Conservation (phyloP, 2,888 invertebrate genomes). For the Uloborus plumipes region DNA sequence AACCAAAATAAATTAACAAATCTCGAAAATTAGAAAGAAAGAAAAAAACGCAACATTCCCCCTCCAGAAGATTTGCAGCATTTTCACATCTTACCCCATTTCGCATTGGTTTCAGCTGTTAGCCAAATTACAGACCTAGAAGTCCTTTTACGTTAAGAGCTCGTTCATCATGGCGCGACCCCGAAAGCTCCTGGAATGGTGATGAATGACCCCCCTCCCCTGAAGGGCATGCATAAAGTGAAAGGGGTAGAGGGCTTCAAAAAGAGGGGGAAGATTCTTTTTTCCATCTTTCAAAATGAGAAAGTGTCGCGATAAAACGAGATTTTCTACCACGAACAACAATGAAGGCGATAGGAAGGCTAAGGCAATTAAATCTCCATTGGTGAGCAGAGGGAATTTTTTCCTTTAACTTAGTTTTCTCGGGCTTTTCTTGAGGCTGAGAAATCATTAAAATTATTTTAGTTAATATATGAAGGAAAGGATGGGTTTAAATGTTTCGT, state of each 20-base stretch:
- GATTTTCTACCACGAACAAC: constrained; percentile 49
- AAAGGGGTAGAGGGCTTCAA: constrained; percentile 12
- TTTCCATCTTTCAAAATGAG: constrained; percentile 49
- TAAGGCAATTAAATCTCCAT: constrained; percentile 59
- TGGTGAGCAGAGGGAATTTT: constrained; percentile 37
- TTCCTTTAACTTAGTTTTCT: constrained; percentile 17
- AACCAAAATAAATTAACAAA: constrained; percentile 42
- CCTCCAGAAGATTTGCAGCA: constrained; percentile 39
- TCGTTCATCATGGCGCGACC: constrained; percentile 61
- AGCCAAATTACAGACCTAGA: constrained; percentile 62
- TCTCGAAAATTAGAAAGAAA: constrained; percentile 26
- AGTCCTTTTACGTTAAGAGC: constrained; percentile 63
- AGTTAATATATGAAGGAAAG: constrained; percentile 40
- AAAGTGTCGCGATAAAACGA: constrained; percentile 52
- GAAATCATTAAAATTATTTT: constrained; percentile 57
- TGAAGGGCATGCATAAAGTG: constrained; percentile 13
- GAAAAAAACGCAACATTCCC: background rate
- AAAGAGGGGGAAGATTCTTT: constrained; percentile 21
- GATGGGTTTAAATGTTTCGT: too few relatives aligned
- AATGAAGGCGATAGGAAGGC: constrained; percentile 39
- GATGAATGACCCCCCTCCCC: constrained; percentile 52
- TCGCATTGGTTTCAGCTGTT: constrained; percentile 57
- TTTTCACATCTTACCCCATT: constrained; percentile 36
- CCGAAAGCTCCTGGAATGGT: constrained; percentile 54
- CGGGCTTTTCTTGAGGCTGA: constrained; percentile 55